Percentiles rank a stretch among this genome's conserved stretches.
Evolutionary conservation across 2,888 invertebrate genomes (phyloP).

Genomic region (Maniola hyperantus): DNA sequence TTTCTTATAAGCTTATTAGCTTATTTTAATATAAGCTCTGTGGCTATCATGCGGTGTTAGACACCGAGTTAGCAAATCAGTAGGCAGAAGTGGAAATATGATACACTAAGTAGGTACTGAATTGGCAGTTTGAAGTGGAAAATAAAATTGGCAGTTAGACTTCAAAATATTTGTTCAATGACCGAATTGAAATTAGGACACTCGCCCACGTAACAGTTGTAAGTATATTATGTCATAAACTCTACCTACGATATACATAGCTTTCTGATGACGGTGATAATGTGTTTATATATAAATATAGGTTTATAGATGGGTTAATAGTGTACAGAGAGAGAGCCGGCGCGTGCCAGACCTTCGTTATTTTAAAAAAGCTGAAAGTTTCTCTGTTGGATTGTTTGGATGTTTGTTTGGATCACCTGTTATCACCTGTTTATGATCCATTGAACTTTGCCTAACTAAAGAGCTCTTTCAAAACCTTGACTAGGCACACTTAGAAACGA

Average conservation of each 20-base stretch:
- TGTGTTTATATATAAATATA: no score
- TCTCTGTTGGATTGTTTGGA: no score
- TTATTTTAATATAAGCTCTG: no score
- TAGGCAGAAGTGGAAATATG: neutral
- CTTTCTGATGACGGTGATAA: conserved; percentile 19
- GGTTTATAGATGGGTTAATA: no score
- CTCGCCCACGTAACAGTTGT: conserved; percentile 7
- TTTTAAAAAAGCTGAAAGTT: no score
- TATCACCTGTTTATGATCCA: no score
- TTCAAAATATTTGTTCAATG: conserved; percentile 13
- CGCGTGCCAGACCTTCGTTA: no score
- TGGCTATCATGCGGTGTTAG: no score
- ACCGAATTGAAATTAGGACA: conserved; percentile 13
- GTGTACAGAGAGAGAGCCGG: no score
- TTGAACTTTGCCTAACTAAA: neutral
- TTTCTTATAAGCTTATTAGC: no score
- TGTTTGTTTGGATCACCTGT: no score
- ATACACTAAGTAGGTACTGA: conserved; percentile 1
- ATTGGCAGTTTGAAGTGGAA: neutral
- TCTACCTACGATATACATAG: conserved; percentile 12
- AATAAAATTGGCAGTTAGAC: neutral
- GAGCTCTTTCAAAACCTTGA: neutral
- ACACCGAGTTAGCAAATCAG: no score
- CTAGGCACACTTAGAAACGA: neutral
- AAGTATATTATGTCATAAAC: conserved; percentile 11